These are phyloP conservation scores for Orientallactaga sibirica DNA, from an alignment of 2,797 vertebrate species.

Conservation along the genomic window DNA sequence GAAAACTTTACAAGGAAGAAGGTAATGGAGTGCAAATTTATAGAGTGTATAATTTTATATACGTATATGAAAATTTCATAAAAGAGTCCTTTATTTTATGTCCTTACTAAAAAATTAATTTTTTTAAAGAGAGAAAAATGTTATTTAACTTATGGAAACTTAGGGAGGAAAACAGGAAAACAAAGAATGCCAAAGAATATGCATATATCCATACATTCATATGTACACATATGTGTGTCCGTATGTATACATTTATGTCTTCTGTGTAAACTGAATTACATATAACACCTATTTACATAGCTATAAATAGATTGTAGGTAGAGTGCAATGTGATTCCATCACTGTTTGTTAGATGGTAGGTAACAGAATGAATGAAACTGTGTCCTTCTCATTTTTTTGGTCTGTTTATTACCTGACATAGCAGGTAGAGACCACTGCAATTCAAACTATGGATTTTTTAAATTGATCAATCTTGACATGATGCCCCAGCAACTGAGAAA, in stretches of 20 bases:
- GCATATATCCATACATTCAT: not conserved
- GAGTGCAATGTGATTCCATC: not conserved
- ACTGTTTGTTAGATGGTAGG: constrained; percentile 2
- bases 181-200: not conserved
- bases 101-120: not conserved
- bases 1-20: not conserved
- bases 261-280: not conserved
- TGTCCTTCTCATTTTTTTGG: constrained; percentile 58
- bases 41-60: not conserved
- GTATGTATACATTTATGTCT: not conserved
- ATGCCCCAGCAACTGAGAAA: constrained; percentile 45
- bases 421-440: constrained; percentile 74
- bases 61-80: not conserved
- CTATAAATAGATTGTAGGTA: not conserved
- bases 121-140: not conserved
- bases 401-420: constrained; percentile 37
- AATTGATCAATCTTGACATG: constrained; percentile 1
- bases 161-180: not conserved
- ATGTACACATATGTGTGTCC: not conserved
- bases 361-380: constrained; percentile 51
- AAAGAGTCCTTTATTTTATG: not conserved
- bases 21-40: not conserved
- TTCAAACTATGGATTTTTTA: constrained; percentile 55
- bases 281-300: not conserved
- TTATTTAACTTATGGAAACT: constrained; percentile 6